Evolutionary conservation across 2,888 invertebrate genomes (phyloP).

Genomic region (Hypolimnas misippus): DNA sequence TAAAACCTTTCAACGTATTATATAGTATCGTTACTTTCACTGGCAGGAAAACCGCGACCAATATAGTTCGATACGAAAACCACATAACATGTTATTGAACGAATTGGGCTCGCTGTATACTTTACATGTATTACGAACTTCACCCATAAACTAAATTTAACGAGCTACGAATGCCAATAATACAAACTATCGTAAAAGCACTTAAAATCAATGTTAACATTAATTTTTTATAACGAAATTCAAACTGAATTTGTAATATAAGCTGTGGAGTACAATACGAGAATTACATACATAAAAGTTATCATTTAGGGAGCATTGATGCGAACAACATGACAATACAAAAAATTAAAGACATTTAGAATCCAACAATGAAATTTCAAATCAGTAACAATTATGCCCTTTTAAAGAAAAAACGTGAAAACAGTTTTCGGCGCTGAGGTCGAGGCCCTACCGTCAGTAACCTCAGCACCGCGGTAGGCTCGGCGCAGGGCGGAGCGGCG

Average conservation of each 20-base stretch:
- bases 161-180: neutral
- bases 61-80: neutral
- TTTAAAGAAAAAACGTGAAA: neutral
- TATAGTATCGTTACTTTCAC: constrained; percentile 2
- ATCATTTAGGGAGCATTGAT: neutral
- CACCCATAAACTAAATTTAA: too few relatives aligned
- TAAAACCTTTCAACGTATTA: constrained; percentile 3
- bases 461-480: neutral
- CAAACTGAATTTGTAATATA: neutral
- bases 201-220: neutral
- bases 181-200: neutral
- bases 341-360: too few relatives aligned
- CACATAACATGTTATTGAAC: neutral
- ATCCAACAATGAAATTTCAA: neutral
- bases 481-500: constrained; percentile 16
- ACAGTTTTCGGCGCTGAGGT: neutral
- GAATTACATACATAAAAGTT: neutral
- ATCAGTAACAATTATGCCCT: neutral
- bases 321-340: neutral
- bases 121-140: too few relatives aligned
- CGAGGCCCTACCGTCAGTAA: neutral
- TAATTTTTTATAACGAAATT: too few relatives aligned
- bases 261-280: neutral
- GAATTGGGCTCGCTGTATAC: too few relatives aligned
- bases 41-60: neutral